Evolutionary conservation across 2,888 invertebrate species (phyloP).

Genomic region (Acrocera orbiculus): DNA sequence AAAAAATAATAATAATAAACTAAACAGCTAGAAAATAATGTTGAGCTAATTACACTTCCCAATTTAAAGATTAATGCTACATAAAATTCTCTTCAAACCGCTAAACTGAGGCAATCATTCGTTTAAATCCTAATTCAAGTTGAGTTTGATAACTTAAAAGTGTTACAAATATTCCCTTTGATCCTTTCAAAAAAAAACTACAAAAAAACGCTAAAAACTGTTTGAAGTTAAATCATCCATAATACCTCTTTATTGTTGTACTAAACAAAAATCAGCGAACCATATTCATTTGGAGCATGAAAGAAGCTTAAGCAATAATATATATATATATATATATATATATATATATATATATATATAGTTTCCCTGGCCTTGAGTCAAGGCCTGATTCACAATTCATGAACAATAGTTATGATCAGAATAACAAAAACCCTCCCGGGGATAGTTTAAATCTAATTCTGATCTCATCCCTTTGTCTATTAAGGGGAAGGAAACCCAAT

Average conservation of each 20-base stretch:
- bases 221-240: slow-evolving; percentile 3
- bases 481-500: slow-evolving; percentile 2
- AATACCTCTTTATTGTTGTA: slow-evolving; percentile 3
- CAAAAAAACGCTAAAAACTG: too few species aligned
- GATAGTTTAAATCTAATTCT: slow-evolving; percentile 8
- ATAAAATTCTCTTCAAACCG: too few species aligned
- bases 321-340: too few species aligned
- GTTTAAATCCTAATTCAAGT: background rate
- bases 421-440: slow-evolving; percentile 3
- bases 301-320: too few species aligned
- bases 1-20: too few species aligned
- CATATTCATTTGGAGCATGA: background rate
- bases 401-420: slow-evolving; percentile 3
- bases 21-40: too few species aligned
- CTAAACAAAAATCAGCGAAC: too few species aligned
- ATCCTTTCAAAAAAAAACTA: too few species aligned
- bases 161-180: background rate
- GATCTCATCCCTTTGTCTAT: slow-evolving; percentile 6
- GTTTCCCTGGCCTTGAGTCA: slow-evolving; percentile 1
- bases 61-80: too few species aligned
- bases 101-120: too few species aligned
- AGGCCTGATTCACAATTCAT: background rate
- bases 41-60: too few species aligned
- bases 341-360: too few species aligned
- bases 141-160: background rate